Evolutionary conservation across 2,888 invertebrate species (phyloP), one percentile per base, ranked within the genome.

Genomic region (Abrostola tripartita): DNA sequence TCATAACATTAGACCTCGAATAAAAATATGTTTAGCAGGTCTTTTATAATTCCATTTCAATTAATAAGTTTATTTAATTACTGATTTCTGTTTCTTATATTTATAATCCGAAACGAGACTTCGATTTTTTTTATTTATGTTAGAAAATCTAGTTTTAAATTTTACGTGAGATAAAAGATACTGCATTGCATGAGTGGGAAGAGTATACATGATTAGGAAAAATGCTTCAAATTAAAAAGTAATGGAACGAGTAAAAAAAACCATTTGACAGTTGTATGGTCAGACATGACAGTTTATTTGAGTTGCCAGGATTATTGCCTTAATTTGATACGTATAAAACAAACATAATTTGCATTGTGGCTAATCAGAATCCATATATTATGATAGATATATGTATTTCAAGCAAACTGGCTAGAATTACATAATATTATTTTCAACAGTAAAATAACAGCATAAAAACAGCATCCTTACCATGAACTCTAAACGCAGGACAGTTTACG

Each of bases 191-290:
- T 8, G 12, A 35, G 79, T 44, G 65, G 6, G 59, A 79, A 44
- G 44, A 52, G 73, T 9, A 37, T 12, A 12, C 75, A 64, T 68
- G 53, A 53, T 65, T 6, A 0, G 49, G 59, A 78, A 79, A 78
- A 78, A 79, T 78, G 79, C 78, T 74, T 44, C 53, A 78, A 66
- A 68, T 72, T 64, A 65, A 76, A 78, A 78, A 66, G 11, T 52
- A 66, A 52, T 55, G 68, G 68, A 76, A 68, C 61, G 64, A 51
- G 5, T 54, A 47, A 10, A 47, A 60, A 76, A 68, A 71, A 11
- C 10, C 59, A 63, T 51, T 10, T 74, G 71, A 74, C 66, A 74
- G 59, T 40, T 42, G 0, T 5, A 35, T 11, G 11, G 40, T 40
- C 56, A 54, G 73, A 60, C 61, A 54, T 54, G 73, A 60, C 61